phyloP scores from a whole-genome alignment of 1,140 invertebrate species.

The Meloidogyne chitwoodi region DNA sequence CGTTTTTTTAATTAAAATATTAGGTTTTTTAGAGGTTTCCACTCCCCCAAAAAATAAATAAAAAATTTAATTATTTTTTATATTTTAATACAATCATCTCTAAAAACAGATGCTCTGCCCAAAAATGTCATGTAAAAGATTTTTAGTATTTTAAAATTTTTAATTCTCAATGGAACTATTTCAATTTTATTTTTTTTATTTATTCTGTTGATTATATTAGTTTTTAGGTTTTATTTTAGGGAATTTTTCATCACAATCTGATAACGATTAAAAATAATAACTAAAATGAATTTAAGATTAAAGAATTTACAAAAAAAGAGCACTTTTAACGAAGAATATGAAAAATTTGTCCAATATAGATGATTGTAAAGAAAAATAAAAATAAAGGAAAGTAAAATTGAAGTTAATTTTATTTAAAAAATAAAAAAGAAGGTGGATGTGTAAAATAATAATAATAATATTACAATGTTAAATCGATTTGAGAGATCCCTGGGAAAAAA shows the following conservation, averaged over 20 bases:
- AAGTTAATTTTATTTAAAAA: background rate
- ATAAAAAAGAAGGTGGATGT: background rate
- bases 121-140: background rate
- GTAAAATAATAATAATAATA: background rate
- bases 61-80: background rate
- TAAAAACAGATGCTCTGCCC: background rate
- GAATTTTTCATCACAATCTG: too few species aligned
- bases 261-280: too few species aligned
- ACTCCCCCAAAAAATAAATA: too few species aligned
- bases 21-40: too few species aligned
- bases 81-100: background rate
- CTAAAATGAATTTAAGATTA: too few species aligned
- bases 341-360: background rate
- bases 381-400: background rate
- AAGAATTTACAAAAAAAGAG: background rate
- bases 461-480: background rate
- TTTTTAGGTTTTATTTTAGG: background rate
- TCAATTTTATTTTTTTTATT: background rate
- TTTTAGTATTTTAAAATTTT: background rate
- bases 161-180: background rate
- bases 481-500: background rate
- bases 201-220: background rate
- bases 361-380: background rate
- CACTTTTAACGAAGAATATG: background rate
- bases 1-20: too few species aligned